Evolutionary conservation across 2,797 vertebrate genomes (phyloP), one percentile per base, ranked within the genome.

Genomic region (Enteromius mattozi): DNA sequence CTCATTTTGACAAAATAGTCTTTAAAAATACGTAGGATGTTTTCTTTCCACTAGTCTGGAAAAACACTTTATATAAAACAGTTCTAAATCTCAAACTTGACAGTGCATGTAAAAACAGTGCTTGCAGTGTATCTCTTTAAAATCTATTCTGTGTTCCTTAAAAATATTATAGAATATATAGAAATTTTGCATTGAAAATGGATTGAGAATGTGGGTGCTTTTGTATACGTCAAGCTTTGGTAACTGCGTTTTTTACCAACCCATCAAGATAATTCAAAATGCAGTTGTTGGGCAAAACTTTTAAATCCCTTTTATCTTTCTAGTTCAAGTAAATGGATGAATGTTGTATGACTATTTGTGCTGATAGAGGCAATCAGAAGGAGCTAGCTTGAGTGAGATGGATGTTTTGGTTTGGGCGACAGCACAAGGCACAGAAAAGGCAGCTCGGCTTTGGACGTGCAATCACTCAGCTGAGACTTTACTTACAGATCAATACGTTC

Each of bases 401-500:
- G 90, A 92, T 93, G 89, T 88, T 92, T 86, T 35, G 82, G 80
- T 90, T 92, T 88, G 74, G 80, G 88, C 85, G 80, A 90, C 86
- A 89, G 33, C 61, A 78, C 86, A 84, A 86, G 63, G 86, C 71
- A 88, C 88, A 91, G 91, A 92, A 92, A 91, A 93, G 90, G 89
- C 87, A 89, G 93, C 90, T 78, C 83, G 84, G 90, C 89, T 92
- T 92, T 90, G 90, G 85, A 91, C 81, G 80, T 56, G 49, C 90
- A 94, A 93, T 93, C 92, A 90, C 88, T 93, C 90, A 88, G 87
- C 87, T 89, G 89, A 91, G 94, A 94, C 94, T 94, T 93, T 93
- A 91, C 92, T 92, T 92, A 92, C 91, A 91, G 92, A 95, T 95
- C 94, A 93, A 95, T 94, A 94, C 88, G 81, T 82, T 90, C 91